These are phyloP conservation scores for Lepus timidus DNA, from an alignment of 2,113 vertebrate genomes.

Conservation along the genomic window DNA sequence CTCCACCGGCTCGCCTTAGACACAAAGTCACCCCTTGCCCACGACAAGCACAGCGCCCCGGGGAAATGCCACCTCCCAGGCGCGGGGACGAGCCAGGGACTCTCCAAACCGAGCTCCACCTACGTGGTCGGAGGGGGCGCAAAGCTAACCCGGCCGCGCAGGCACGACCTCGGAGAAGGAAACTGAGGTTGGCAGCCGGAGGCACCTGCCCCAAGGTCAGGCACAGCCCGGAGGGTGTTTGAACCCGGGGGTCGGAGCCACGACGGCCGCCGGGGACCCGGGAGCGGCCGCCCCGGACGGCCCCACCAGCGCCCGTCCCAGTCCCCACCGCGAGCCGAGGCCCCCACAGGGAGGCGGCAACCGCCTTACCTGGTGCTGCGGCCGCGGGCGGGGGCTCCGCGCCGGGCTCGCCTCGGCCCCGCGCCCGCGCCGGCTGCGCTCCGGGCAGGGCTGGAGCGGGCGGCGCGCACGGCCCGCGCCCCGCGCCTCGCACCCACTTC, in stretches of 20 bases:
- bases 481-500: constrained; percentile 73
- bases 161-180: neutral
- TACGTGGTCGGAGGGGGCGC: neutral
- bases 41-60: neutral
- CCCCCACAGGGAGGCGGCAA: neutral
- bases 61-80: neutral
- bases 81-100: neutral
- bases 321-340: neutral
- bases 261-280: neutral
- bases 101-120: constrained; percentile 1
- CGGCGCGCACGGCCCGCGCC: neutral
- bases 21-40: constrained; percentile 9
- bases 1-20: neutral
- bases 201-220: constrained; percentile 60
- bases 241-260: neutral
- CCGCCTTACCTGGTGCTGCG: constrained; percentile 68
- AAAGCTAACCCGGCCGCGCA: neutral
- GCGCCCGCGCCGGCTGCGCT: neutral
- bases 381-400: neutral
- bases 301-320: neutral
- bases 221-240: neutral
- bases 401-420: neutral
- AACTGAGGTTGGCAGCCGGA: neutral
- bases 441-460: constrained; percentile 55
- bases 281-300: neutral